These are phyloP conservation scores for Perca schrenkii DNA, from an alignment of 2,113 vertebrate species.

Conservation along the genomic window DNA sequence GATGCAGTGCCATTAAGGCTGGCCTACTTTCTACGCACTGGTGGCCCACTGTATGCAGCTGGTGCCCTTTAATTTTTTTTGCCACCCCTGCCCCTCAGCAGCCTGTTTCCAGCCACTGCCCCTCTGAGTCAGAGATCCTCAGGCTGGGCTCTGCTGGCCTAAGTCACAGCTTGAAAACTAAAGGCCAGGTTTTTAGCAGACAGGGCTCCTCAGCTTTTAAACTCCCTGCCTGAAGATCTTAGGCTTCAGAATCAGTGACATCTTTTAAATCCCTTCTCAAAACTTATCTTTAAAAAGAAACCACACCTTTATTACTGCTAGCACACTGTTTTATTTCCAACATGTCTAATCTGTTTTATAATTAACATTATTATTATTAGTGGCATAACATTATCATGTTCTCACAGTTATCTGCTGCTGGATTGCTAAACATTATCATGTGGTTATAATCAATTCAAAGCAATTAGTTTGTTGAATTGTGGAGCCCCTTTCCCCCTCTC, in stretches of 20 bases:
- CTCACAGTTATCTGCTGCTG: no score
- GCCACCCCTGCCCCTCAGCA: not conserved
- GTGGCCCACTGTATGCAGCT: not conserved
- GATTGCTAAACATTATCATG: no score
- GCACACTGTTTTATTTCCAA: no score
- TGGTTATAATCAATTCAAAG: not conserved
- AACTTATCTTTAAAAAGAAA: not conserved
- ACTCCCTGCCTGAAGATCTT: not conserved
- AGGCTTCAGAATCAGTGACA: not conserved
- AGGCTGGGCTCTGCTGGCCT: not conserved
- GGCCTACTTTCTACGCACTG: not conserved
- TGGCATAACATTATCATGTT: no score
- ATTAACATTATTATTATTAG: no score
- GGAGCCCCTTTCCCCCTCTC: not conserved
- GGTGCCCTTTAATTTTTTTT: no score
- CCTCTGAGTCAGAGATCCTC: not conserved
- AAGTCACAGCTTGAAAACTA: not conserved
- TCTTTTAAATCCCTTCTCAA: not conserved
- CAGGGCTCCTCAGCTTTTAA: not conserved
- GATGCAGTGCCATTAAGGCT: no score
- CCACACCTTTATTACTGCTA: no score
- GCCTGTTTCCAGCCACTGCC: not conserved
- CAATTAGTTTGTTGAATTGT: not conserved
- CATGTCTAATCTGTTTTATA: no score
- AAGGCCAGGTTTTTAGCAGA: not conserved